Evolutionary conservation across 2,888 invertebrate species (phyloP).

Genomic region (Drosophila mayaguana): DNA sequence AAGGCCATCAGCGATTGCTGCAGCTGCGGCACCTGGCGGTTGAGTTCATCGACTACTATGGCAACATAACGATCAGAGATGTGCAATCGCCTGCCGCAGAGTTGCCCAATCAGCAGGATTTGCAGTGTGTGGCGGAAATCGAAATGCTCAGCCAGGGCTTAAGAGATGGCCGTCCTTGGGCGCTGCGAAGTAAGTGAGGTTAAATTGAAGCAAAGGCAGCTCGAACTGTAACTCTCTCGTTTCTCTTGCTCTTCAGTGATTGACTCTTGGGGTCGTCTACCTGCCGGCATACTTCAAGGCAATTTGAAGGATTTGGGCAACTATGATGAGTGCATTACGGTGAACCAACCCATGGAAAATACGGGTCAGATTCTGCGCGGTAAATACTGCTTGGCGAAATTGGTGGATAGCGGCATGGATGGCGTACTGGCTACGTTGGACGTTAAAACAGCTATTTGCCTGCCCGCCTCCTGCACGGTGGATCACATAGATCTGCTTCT

Average conservation of each 20-base stretch:
- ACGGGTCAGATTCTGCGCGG: slow-evolving; percentile 36
- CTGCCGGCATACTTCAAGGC: slow-evolving; percentile 83
- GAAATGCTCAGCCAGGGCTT: slow-evolving; percentile 13
- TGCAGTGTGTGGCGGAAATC: slow-evolving; percentile 51
- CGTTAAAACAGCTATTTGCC: slow-evolving; percentile 62
- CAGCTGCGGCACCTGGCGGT: slow-evolving; percentile 47
- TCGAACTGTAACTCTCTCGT: neutral
- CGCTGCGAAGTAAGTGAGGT: slow-evolving; percentile 32
- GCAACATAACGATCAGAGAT: slow-evolving; percentile 43
- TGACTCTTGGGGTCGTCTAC: slow-evolving; percentile 85
- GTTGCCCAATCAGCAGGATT: slow-evolving; percentile 32
- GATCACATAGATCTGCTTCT: slow-evolving; percentile 46
- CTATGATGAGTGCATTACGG: slow-evolving; percentile 84
- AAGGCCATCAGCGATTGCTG: slow-evolving; percentile 13
- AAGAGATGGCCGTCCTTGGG: slow-evolving; percentile 24
- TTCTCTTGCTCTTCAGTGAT: slow-evolving; percentile 72
- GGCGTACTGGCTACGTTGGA: accelerated
- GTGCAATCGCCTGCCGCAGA: neutral
- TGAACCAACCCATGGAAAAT: slow-evolving; percentile 13
- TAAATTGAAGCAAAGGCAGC: too few species aligned
- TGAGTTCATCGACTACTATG: slow-evolving; percentile 57
- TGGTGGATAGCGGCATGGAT: slow-evolving; percentile 4
- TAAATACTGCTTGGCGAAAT: slow-evolving; percentile 46
- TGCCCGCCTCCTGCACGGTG: slow-evolving; percentile 66
- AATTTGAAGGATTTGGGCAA: slow-evolving; percentile 83